Base-by-base conservation (phyloP, 2,797 vertebrate species). In the Sebastes baramenuke region DNA sequence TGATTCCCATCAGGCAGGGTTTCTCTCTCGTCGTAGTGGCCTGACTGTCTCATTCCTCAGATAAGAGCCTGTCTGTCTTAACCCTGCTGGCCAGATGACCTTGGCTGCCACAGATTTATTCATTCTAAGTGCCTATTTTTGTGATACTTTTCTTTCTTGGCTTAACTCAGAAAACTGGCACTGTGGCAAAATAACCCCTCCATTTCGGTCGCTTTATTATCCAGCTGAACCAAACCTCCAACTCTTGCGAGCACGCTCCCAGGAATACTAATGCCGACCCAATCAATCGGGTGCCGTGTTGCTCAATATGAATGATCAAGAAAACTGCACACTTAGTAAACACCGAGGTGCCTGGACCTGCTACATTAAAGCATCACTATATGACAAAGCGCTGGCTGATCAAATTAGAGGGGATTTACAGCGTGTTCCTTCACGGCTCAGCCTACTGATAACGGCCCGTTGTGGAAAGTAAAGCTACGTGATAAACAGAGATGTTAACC, bases 271-370 rank as follows among this genome's bases (percentile, higher is more conserved):
- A 96, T 95, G 86, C 68, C 16, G 22, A 65, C 60, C 91, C 89
- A 92, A 95, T 95, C 95, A 94, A 95, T 96, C 68, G 72, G 84
- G 75, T 77, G 79, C 88, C 38, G 88, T 93, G 94, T 92, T 92
- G 91, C 88, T 95, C 95, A 91, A 94, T 95, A 93, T 93, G 92
- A 94, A 93, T 94, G 95, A 95, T 96, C 94, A 93, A 90, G 92
- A 94, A 94, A 95, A 92, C 91, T 88, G 82, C 92, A 90, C 89
- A 84, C 92, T 94, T 93, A 61, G 94, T 94, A 95, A 95, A 95
- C 92, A 89, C 87, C 81, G 93, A 77, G 61, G 88, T 83, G 88
- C 83, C 84, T 77, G 70, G 77, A 88, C 85, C 84, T 72, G 79
- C 90, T 83, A 90, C 93, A 90, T 93, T 93, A 92, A 92, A 91